Conservation (phyloP, 2,113 vertebrate species). For the Rhegmatorhina hoffmannsi region DNA sequence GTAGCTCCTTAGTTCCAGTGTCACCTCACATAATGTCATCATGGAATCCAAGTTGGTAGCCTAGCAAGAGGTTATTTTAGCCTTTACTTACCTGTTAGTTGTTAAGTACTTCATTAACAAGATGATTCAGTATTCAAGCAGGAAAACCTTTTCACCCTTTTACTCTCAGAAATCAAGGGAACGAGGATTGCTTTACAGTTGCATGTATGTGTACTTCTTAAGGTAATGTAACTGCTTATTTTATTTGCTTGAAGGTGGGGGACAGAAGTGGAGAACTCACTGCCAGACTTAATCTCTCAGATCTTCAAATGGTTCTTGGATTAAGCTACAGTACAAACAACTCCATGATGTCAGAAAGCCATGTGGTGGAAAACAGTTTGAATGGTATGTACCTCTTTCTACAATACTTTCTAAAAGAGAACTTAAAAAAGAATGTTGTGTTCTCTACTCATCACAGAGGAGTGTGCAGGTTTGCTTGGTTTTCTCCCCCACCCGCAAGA, state of each 20-base stretch:
- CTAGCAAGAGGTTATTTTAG: neutral
- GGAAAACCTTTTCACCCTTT: neutral
- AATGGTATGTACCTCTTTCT: slow-evolving; percentile 74
- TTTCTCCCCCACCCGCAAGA: neutral
- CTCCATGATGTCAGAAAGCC: slow-evolving; percentile 87
- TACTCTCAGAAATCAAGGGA: neutral
- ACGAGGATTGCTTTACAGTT: neutral
- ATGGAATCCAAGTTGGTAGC: neutral
- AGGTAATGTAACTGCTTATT: neutral
- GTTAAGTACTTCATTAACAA: neutral
- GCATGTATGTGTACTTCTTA: neutral
- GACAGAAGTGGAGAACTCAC: slow-evolving; percentile 94
- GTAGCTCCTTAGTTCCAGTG: neutral
- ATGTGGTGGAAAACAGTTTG: slow-evolving; percentile 75
- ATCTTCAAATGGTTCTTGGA: slow-evolving; percentile 92
- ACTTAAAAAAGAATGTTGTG: neutral
- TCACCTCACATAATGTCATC: neutral
- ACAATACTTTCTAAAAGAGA: neutral
- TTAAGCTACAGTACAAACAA: slow-evolving; percentile 91
- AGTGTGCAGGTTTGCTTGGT: neutral
- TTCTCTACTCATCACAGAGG: neutral
- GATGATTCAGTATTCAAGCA: neutral
- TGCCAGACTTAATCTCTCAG: slow-evolving; percentile 92
- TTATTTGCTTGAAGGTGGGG: slow-evolving; percentile 77
- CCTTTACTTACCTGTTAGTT: neutral